Evolutionary conservation across 2,888 invertebrate genomes (phyloP), one percentile per base, ranked within the genome.

Genomic region (Ligdia adustata): DNA sequence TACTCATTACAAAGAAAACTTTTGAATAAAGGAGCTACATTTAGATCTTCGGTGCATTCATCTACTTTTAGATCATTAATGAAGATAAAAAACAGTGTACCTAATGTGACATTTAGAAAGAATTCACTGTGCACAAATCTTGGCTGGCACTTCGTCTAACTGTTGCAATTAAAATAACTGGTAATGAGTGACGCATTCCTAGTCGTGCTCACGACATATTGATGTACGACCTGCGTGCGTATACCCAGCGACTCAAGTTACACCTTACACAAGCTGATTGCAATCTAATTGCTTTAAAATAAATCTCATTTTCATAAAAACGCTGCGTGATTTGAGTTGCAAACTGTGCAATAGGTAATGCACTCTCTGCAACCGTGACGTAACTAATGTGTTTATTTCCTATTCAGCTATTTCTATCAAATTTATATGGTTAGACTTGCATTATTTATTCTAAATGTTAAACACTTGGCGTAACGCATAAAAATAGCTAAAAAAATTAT

Each of bases 101-200:
- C 35, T 38, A 52, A 34, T 46, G 48, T 52, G 56, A 51, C 43
- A 53, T 58, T 56, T 16, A 47, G 47, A 49, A 52, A 58, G 44
- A 48, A 55, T 64, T 64, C 60, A 60, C 61, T 61, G 27, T 55
- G 49, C 52, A 37, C 28, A 31, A 46, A 28, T 61, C 37, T 60
- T 60, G 61, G 60, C 58, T 50, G 42, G 46, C 37, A 27, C 15
- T 20, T 52, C 50, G 54, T 37, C 56, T 45, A 44, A 45, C 58
- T 60, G 59, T 62, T 66, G 73, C 69, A 80, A 81, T 80, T 77
- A 79, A 76, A 80, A 79, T 81, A 79, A 70, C 78, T 75, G 69
- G 75, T 80, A 79, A 79, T 76, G 75, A 77, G 75, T 67, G 65
- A 72, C 68, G 69, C 79, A 77, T 79, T 69, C 74, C 60, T 60